Base-by-base conservation (phyloP, 2,888 invertebrate genomes). In the Poecilobothrus nobilitatus region DNA sequence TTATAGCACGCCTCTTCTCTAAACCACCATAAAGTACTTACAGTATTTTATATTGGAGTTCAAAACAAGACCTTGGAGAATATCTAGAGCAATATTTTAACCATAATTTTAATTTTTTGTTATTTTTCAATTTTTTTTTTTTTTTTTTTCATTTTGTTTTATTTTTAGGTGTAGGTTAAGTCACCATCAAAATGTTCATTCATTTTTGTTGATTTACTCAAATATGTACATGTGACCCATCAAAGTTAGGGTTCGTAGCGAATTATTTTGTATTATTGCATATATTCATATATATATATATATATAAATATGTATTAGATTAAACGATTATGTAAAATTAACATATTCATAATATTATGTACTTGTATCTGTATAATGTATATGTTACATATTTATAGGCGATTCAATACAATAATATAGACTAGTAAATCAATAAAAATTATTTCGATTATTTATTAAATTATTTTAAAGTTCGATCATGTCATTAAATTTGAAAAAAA, bases 111-210 rank as follows among this genome's bases (percentile, higher is more conserved):
- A 41, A 41, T 12, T 18, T 53, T 53, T 9, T 53, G 53, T 53
- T 44, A 9, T 15, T 44, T 44, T 15, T 44, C 15, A 10, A 44
- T 10, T 15, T 15, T 44, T 44, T 10, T 37, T 37, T 8, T 37
- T 8, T 37, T 8, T 8, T 8, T 37, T 37, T 37, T 10, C 6
- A 44, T 44, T 44, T 34, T 34, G 34, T 37, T 37, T 37, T 37
- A 18, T 53, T 53, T 53, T 53, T 53, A 53, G 53, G 53, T 53
- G 53, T 53, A 53, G 53, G 53, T 53, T 53, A 53, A 53, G 53
- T n/a, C 53, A 53, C 53, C 53, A 53, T 53, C 18, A 53, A 18
- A 53, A 37, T 37, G 18, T 6, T 53, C 15, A 41, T 41, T 41
- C 15, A 41, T 2, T 12, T 27, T 27, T 27, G 27, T 27, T 27